Conservation (phyloP, 2,113 vertebrate genomes). For the Ranitomeya imitator region DNA sequence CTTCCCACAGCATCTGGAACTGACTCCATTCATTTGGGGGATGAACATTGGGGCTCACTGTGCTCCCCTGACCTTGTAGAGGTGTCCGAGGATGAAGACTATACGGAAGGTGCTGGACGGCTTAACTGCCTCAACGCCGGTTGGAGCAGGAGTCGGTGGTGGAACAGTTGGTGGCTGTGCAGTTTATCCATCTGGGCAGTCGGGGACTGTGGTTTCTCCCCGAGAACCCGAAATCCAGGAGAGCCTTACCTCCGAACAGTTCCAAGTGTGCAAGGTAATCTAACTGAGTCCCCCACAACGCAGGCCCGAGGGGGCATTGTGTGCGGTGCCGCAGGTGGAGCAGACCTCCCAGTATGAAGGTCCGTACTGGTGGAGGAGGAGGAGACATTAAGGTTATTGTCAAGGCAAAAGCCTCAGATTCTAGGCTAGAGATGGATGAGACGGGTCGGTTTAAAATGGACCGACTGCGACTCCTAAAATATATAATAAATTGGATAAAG, state of each 20-base stretch:
- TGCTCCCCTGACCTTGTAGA: constrained; percentile 25
- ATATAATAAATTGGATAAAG: too few species aligned
- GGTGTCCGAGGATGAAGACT: constrained; percentile 85
- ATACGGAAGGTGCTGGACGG: constrained; percentile 98
- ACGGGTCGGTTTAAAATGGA: too few species aligned
- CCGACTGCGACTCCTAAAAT: too few species aligned
- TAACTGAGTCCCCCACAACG: neutral
- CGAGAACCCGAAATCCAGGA: constrained; percentile 88
- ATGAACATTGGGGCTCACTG: constrained; percentile 26
- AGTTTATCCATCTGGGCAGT: constrained; percentile 77
- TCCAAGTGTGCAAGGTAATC: constrained; percentile 95
- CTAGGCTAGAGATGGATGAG: neutral
- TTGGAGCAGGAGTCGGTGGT: constrained; percentile 66
- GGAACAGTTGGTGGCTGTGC: constrained; percentile 69
- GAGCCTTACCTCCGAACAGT: constrained; percentile 91
- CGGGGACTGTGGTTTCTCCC: constrained; percentile 79
- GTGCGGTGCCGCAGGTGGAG: neutral
- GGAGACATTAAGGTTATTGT: neutral
- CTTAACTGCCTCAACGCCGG: constrained; percentile 89
- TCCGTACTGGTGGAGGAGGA: neutral
- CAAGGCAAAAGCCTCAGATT: neutral
- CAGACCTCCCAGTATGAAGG: neutral
- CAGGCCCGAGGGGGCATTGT: neutral
- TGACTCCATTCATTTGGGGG: constrained; percentile 5
- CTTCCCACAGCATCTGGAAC: neutral